These are phyloP conservation scores for Drosophila carrolli DNA, from an alignment of 1,140 invertebrate species.

Conservation along the genomic window DNA sequence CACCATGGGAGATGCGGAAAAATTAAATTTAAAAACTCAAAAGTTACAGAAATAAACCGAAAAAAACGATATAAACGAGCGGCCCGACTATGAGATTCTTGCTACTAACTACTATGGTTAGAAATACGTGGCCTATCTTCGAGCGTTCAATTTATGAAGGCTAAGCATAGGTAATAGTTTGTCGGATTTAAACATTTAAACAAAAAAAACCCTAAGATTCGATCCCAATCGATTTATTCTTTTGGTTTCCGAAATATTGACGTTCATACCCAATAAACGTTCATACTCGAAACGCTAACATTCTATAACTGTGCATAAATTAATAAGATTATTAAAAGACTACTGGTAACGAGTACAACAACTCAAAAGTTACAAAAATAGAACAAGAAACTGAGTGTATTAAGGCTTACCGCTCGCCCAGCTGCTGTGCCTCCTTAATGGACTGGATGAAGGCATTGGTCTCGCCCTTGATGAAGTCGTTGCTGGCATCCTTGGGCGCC, in stretches of 20 bases:
- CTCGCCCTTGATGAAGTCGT: conserved; percentile 74
- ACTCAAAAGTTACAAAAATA: conserved; percentile 14
- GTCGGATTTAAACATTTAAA: too few relatives aligned
- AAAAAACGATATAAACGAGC: neutral
- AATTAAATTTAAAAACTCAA: conserved; percentile 45
- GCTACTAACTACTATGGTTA: neutral
- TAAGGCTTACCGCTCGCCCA: conserved; percentile 64
- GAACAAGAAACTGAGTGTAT: neutral
- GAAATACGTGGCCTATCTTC: neutral
- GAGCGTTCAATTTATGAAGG: neutral
- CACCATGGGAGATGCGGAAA: conserved; percentile 58
- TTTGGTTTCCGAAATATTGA: too few relatives aligned
- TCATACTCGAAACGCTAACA: too few relatives aligned
- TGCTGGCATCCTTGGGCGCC: conserved; percentile 73
- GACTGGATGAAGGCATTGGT: conserved; percentile 68
- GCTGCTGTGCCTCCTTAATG: conserved; percentile 69
- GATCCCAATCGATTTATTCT: too few relatives aligned
- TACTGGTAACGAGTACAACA: conserved; percentile 11
- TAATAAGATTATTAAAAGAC: too few relatives aligned
- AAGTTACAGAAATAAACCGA: conserved; percentile 29
- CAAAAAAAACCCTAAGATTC: neutral
- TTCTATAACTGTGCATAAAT: too few relatives aligned
- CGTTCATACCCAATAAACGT: too few relatives aligned
- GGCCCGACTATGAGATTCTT: neutral
- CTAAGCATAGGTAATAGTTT: too few relatives aligned